A percentile compares a stretch with the other conserved stretches of the same genome.
Conservation (phyloP, 2,797 vertebrate species). For the Pteropus rufus region DNA sequence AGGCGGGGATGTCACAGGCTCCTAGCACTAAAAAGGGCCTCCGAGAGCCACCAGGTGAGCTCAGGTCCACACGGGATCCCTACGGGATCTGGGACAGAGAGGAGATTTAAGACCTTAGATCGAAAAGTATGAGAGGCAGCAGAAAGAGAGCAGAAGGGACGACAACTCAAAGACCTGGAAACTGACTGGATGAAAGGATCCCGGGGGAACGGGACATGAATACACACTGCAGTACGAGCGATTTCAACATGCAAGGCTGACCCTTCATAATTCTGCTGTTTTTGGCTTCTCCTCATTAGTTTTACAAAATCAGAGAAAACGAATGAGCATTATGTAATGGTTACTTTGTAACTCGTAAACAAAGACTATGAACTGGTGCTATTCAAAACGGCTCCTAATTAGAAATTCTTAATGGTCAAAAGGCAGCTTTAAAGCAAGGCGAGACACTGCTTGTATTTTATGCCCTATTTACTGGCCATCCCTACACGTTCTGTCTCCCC, state of each 20-base stretch:
- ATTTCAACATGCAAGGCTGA: background rate
- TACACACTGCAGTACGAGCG: background rate
- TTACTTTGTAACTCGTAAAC: background rate
- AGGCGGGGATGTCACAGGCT: background rate
- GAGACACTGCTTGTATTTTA: background rate
- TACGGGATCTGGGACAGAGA: background rate
- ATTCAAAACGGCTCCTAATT: background rate
- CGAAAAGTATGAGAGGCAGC: fast-evolving
- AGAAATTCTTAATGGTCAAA: slow-evolving; percentile 31
- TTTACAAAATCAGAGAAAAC: background rate
- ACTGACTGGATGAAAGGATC: background rate
- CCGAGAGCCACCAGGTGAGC: background rate
- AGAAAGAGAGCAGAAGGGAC: background rate
- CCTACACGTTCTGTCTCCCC: fast-evolving
- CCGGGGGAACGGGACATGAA: background rate
- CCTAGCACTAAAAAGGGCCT: background rate
- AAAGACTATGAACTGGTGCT: background rate
- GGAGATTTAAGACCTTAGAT: background rate
- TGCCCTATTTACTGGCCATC: background rate
- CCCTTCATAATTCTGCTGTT: background rate
- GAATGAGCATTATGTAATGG: background rate
- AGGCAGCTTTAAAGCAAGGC: background rate
- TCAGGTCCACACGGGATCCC: background rate
- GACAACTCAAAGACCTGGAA: background rate
- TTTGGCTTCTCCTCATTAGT: background rate